These are phyloP conservation scores for Setipinna tenuifilis DNA, from an alignment of 2,797 vertebrate species.

Conservation along the genomic window DNA sequence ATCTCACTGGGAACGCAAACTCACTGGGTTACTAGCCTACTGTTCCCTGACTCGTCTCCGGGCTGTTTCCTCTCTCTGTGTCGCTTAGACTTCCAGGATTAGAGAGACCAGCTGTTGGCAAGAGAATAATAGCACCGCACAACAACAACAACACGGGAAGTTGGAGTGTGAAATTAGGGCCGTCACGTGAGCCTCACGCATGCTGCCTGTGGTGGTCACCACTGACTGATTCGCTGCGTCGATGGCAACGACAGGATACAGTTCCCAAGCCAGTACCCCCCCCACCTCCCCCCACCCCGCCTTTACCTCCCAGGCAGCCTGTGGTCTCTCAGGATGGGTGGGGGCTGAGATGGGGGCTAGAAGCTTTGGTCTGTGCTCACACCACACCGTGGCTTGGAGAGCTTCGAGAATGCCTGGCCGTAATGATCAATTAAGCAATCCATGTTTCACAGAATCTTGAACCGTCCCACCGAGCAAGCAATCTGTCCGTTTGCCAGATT, in stretches of 20 bases:
- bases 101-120: background rate
- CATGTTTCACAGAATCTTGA: conserved; percentile 25
- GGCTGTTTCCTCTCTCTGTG: background rate
- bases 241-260: background rate
- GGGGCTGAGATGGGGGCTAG: background rate
- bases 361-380: background rate
- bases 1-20: background rate
- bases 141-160: background rate
- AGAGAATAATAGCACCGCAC: background rate
- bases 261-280: background rate
- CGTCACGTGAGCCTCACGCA: background rate
- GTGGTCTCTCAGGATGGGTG: background rate
- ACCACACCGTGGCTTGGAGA: conserved; percentile 3
- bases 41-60: background rate
- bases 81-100: background rate
- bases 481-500: conserved; percentile 43
- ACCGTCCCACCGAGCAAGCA: conserved; percentile 41
- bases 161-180: background rate
- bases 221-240: conserved; percentile 44
- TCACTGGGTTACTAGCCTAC: background rate
- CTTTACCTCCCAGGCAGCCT: background rate
- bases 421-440: conserved; percentile 48
- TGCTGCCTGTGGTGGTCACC: background rate
- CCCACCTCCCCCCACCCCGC: no score
- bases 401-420: conserved; percentile 36